Evolutionary conservation across 2,888 invertebrate species (phyloP).

Genomic region (Eretmocerus hayati): DNA sequence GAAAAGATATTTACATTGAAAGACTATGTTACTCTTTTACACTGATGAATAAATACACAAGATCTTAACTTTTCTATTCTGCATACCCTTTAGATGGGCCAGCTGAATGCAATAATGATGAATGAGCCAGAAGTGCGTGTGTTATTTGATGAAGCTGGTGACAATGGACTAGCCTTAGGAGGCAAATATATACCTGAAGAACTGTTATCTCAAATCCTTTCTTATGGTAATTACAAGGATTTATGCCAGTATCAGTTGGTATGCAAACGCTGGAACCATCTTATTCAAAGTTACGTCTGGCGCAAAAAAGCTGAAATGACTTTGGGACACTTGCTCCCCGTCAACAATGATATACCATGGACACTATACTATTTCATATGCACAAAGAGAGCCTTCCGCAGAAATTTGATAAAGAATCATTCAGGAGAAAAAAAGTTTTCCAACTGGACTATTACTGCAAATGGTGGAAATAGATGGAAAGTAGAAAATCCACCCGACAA

Average conservation of each 20-base stretch:
- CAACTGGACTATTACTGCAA: constrained; percentile 44
- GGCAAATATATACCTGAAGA: constrained; percentile 46
- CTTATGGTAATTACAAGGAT: constrained; percentile 40
- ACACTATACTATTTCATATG: constrained; percentile 46
- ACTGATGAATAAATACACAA: too few relatives aligned
- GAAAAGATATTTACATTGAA: too few relatives aligned
- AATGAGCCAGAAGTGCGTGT: constrained; percentile 4
- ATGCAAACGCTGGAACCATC: constrained; percentile 49
- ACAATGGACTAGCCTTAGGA: constrained; percentile 17
- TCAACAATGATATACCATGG: constrained; percentile 42
- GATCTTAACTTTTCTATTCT: too few relatives aligned
- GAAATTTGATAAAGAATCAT: constrained; percentile 51
- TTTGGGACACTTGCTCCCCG: constrained; percentile 28
- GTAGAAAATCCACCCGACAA: constrained; percentile 47
- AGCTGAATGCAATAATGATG: constrained; percentile 6
- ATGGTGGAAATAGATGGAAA: constrained; percentile 47
- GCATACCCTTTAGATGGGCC: constrained; percentile 13
- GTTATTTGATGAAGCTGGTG: constrained; percentile 5
- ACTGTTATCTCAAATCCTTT: constrained; percentile 47
- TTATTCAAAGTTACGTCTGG: constrained; percentile 47
- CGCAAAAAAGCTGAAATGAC: constrained; percentile 40
- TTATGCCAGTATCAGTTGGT: constrained; percentile 48
- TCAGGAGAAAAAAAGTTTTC: constrained; percentile 40
- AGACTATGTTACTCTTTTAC: too few relatives aligned
- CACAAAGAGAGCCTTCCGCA: constrained; percentile 44